Evolutionary conservation across 2,888 invertebrate species (phyloP).

Genomic region (Lampropteryx suffumata): DNA sequence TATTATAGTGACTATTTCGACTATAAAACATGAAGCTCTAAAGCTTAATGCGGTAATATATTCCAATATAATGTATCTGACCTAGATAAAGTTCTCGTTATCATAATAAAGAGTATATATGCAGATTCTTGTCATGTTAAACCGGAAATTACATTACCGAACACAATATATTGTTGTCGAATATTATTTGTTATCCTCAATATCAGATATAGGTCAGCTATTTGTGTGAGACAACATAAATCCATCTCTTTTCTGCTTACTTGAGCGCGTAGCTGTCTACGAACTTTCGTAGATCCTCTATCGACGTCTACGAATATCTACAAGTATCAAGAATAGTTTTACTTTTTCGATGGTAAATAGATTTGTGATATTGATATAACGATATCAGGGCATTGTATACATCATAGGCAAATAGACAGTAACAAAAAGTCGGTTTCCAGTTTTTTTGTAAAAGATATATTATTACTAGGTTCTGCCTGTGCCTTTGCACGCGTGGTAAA

Average conservation of each 20-base stretch:
- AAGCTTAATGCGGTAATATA: not conserved
- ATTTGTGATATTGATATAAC: too few species aligned
- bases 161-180: not conserved
- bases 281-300: conserved; percentile 34
- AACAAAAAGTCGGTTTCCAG: too few species aligned
- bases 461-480: too few species aligned
- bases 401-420: too few species aligned
- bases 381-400: too few species aligned
- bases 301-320: conserved; percentile 13
- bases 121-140: not conserved
- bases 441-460: too few species aligned
- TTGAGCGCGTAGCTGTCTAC: conserved; percentile 31
- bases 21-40: too few species aligned
- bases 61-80: not conserved
- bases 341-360: too few species aligned
- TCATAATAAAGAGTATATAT: not conserved
- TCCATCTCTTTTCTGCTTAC: conserved; percentile 10
- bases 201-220: conserved; percentile 8
- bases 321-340: not conserved
- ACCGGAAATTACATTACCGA: conserved; percentile 1
- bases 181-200: conserved; percentile 8
- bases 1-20: too few species aligned
- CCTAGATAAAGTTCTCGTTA: not conserved
- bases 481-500: too few species aligned
- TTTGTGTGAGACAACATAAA: conserved; percentile 14